Evolutionary conservation across 2,888 invertebrate genomes (phyloP).

Genomic region (Saturnia japonica): DNA sequence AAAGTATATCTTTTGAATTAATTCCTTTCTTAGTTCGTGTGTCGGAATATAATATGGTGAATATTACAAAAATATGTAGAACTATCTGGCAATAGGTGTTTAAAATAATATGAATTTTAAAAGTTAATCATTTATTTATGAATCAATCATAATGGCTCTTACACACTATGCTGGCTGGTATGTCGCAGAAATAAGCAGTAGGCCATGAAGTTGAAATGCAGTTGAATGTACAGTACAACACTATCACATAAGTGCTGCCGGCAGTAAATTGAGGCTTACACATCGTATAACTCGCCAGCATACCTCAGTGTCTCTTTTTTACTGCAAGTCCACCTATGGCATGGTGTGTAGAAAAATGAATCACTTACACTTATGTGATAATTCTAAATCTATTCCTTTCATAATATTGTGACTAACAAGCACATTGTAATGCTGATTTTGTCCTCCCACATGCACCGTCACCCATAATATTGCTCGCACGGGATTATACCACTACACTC

Average conservation of each 20-base stretch:
- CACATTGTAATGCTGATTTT: constrained; percentile 63
- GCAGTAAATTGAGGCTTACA: too few relatives aligned
- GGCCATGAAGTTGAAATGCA: too few relatives aligned
- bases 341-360: neutral
- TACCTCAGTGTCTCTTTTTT: too few relatives aligned
- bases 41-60: neutral
- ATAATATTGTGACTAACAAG: constrained; percentile 65
- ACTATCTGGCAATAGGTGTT: neutral
- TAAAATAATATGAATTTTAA: neutral
- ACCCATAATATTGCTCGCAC: constrained; percentile 61
- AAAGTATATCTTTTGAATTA: neutral
- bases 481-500: constrained; percentile 34
- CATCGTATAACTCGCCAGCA: too few relatives aligned
- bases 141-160: neutral
- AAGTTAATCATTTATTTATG: neutral
- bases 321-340: too few relatives aligned
- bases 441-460: constrained; percentile 67
- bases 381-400: constrained; percentile 12
- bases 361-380: neutral
- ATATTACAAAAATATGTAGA: constrained; percentile 11
- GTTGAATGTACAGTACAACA: too few relatives aligned
- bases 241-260: too few relatives aligned
- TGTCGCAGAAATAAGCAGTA: too few relatives aligned
- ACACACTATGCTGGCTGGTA: too few relatives aligned
- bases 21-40: constrained; percentile 8